These are phyloP conservation scores for Austrolebias charrua DNA, from an alignment of 2,797 vertebrate genomes.

Conservation along the genomic window DNA sequence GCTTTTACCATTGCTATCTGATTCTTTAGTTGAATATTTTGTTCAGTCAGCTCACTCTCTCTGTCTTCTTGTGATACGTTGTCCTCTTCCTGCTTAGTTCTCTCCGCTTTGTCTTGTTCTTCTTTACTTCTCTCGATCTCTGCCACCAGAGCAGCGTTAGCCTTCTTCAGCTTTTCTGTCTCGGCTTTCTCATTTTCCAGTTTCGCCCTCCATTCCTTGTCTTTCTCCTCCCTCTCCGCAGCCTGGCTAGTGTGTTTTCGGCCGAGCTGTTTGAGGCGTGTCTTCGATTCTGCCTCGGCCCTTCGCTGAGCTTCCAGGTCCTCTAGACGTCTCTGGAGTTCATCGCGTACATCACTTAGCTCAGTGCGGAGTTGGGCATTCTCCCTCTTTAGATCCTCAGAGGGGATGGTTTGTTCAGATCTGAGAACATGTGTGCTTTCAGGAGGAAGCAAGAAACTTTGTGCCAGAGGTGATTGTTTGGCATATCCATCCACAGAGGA, in stretches of 20 bases:
- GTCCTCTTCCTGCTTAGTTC: constrained; percentile 35
- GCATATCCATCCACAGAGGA: constrained; percentile 12
- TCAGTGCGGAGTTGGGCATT: constrained; percentile 73
- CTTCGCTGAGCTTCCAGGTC: constrained; percentile 78
- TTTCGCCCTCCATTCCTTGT: constrained; percentile 63
- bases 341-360: constrained; percentile 69
- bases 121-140: constrained; percentile 46
- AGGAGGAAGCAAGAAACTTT: constrained; percentile 3
- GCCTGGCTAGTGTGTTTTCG: constrained; percentile 71
- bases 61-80: constrained; percentile 54
- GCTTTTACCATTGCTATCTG: constrained; percentile 69
- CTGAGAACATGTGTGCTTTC: constrained; percentile 11
- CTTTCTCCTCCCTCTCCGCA: constrained; percentile 65
- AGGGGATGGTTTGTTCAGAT: constrained; percentile 5
- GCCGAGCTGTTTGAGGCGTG: constrained; percentile 79
- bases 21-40: constrained; percentile 71
- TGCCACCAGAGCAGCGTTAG: constrained; percentile 58
- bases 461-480: constrained; percentile 1
- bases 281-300: constrained; percentile 75
- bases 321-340: constrained; percentile 77
- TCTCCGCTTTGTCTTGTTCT: constrained; percentile 27
- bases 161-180: constrained; percentile 61
- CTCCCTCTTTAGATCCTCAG: constrained; percentile 66
- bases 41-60: constrained; percentile 66
- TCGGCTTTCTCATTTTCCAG: constrained; percentile 74